Evolutionary conservation across 2,888 invertebrate genomes (phyloP).

Genomic region (Leucophenga montana): DNA sequence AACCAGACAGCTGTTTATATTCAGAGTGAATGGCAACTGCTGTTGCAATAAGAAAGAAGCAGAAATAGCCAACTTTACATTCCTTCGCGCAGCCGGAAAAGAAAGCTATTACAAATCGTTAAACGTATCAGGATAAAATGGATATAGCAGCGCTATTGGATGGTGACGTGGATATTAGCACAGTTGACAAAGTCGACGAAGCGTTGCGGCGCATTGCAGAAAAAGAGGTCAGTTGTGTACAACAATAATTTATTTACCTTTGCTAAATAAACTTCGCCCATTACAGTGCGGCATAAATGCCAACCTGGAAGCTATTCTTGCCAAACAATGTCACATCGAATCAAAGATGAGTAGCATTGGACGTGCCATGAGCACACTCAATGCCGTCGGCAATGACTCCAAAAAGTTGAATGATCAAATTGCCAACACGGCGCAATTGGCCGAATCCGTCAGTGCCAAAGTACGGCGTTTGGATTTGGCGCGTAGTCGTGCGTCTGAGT

Average conservation of each 20-base stretch:
- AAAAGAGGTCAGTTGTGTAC: conserved; percentile 53
- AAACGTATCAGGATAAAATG: not conserved
- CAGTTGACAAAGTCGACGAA: conserved; percentile 75
- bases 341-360: conserved; percentile 86
- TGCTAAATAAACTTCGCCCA: conserved; percentile 1
- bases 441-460: conserved; percentile 96
- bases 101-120: no score
- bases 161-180: conserved; percentile 67
- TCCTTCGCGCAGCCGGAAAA: not conserved
- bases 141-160: conserved; percentile 8
- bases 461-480: conserved; percentile 94
- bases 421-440: conserved; percentile 87
- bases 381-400: conserved; percentile 84
- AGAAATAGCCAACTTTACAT: conserved; percentile 12
- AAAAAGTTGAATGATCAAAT: conserved; percentile 89
- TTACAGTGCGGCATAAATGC: conserved; percentile 80
- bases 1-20: not conserved
- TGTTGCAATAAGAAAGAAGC: not conserved
- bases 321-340: conserved; percentile 84
- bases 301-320: conserved; percentile 81
- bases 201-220: conserved; percentile 53
- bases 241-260: conserved; percentile 8
- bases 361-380: conserved; percentile 86
- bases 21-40: not conserved
- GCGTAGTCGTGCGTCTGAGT: conserved; percentile 90